Conservation (phyloP, 2,888 invertebrate species). For the Lutraria lutraria region DNA sequence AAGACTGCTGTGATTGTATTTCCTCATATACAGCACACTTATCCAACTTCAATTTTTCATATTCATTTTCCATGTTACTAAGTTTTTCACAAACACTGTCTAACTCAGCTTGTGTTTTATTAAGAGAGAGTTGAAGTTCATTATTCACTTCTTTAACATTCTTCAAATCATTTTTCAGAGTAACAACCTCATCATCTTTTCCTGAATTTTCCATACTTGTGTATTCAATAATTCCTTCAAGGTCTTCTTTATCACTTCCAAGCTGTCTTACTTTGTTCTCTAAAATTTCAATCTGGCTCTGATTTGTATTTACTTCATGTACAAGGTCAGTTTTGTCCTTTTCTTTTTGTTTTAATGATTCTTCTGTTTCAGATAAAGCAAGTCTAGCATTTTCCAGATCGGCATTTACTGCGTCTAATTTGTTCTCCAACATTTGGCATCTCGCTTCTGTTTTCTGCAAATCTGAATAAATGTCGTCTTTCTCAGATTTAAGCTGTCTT, state of each 20-base stretch:
- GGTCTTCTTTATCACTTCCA: constrained; percentile 66
- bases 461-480: constrained; percentile 30
- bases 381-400: constrained; percentile 65
- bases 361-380: constrained; percentile 46
- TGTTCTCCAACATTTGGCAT: constrained; percentile 29
- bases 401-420: constrained; percentile 34
- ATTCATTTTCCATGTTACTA: constrained; percentile 17
- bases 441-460: constrained; percentile 25
- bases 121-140: constrained; percentile 29
- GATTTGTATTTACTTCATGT: constrained; percentile 41
- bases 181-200: constrained; percentile 55
- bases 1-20: constrained; percentile 22
- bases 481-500: constrained; percentile 42
- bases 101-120: constrained; percentile 18
- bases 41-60: constrained; percentile 40
- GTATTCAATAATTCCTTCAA: constrained; percentile 66
- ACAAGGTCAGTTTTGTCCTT: constrained; percentile 44
- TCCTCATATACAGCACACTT: constrained; percentile 47
- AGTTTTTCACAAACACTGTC: constrained; percentile 2
- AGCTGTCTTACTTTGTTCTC: constrained; percentile 47
- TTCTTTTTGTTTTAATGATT: constrained; percentile 56
- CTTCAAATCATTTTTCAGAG: constrained; percentile 26
- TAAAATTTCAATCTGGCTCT: constrained; percentile 50
- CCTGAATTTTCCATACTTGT: constrained; percentile 54
- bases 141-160: neutral